phyloP scores from a whole-genome alignment of 53 echinoderm and acorn worm genomes.

The Arbacia lixula region DNA sequence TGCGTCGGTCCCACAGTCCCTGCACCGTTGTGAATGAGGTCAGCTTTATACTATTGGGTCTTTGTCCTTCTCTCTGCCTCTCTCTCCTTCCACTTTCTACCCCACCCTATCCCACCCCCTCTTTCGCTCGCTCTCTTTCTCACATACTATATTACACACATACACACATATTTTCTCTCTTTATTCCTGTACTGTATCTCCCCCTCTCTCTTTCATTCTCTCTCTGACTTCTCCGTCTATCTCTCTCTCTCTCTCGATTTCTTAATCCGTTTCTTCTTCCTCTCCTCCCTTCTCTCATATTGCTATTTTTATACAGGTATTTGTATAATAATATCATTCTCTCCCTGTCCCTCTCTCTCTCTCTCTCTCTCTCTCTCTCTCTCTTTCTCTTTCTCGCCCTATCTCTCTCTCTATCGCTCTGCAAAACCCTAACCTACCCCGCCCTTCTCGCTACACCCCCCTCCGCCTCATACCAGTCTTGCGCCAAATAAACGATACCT shows the following conservation, averaged over 20 bases:
- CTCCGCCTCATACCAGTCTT: no score
- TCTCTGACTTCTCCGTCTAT: background rate
- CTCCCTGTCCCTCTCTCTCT: background rate
- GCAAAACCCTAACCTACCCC: no score
- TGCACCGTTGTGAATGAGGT: background rate
- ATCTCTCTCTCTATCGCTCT: no score
- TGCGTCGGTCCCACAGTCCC: slow-evolving; percentile 9
- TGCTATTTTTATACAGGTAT: background rate
- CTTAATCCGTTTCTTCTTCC: no score
- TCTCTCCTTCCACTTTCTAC: background rate
- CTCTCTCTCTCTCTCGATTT: background rate
- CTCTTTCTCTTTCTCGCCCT: background rate
- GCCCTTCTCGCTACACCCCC: background rate
- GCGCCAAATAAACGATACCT: background rate
- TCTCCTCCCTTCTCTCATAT: background rate
- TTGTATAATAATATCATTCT: background rate
- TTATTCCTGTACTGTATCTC: background rate
- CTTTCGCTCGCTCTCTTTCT: background rate
- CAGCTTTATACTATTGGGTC: background rate
- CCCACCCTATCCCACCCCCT: background rate
- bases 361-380: background rate
- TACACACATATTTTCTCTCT: background rate
- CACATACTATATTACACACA: background rate
- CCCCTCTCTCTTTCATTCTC: background rate
- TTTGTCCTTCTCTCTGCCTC: background rate